Evolutionary conservation across 2,797 vertebrate genomes (phyloP).

Genomic region (Fringilla coelebs): DNA sequence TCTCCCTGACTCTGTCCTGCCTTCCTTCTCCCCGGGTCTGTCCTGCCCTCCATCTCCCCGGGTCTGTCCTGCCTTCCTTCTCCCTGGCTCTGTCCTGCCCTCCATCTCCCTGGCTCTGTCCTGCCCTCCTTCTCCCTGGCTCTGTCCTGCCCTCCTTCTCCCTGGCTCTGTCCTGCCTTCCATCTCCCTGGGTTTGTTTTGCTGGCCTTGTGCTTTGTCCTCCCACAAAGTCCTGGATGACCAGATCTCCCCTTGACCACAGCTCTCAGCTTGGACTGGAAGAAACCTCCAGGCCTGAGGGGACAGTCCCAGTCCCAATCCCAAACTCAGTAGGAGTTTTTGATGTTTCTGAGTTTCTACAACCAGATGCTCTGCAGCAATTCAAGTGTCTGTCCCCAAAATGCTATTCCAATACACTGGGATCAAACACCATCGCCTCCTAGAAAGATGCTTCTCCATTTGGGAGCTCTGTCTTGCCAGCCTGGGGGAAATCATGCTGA

Average conservation of each 20-base stretch:
- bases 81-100: too few relatives aligned
- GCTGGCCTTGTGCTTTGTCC: not conserved
- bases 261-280: not conserved
- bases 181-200: not conserved
- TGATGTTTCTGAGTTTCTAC: not conserved
- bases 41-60: too few relatives aligned
- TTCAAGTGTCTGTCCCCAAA: not conserved
- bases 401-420: not conserved
- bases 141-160: too few relatives aligned
- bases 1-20: not conserved
- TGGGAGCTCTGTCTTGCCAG: not conserved
- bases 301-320: not conserved
- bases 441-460: not conserved
- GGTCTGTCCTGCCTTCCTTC: too few relatives aligned
- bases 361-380: not conserved
- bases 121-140: too few relatives aligned
- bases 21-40: too few relatives aligned
- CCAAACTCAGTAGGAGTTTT: not conserved
- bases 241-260: rapidly evolving
- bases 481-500: not conserved
- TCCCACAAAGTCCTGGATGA: not conserved
- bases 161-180: too few relatives aligned
- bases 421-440: not conserved
- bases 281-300: not conserved
- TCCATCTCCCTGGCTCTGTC: too few relatives aligned